Evolutionary conservation across 35 echinoderm and acorn worm species (phyloP), one percentile per base, ranked within the genome.

Genomic region (Acanthaster planci): DNA sequence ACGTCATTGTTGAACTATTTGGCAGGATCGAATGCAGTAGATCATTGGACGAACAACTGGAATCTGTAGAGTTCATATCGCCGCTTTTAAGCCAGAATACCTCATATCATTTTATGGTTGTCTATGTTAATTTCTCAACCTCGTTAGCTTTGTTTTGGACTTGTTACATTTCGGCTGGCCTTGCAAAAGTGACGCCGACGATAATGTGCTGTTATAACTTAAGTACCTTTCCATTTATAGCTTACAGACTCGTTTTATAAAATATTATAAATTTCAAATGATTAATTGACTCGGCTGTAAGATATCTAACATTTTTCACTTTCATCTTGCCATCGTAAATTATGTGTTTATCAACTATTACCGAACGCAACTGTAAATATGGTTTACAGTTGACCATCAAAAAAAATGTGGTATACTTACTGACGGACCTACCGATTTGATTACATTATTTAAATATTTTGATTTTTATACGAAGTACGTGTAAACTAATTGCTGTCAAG

Each of bases 241-340:
- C 10, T 72, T 31, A 31, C n/a, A 31, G 19, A 72, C 64, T 26
- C 10, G 30, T 72, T 72, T 27, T 72, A 26, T 59, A 34, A 72
- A 26, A 34, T 72, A 14, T 19, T 31, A 72, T 10, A 26, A 26
- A 31, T 72, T 31, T 23, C 14, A n/a, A 14, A 72, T 30, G 14
- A 72, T 14, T 72, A 10, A 34, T 10, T 9, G 64, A 72, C 64
- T 31, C 8, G 29, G 64, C 30, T 26, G 34, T 34, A 67, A 27
- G 8, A 0, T 72, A 9, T 27, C 14, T 31, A 10, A 72, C 8
- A 2, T 72, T 72, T 72, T 72, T 34, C 23, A 72, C 64, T 72
- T 72, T 29, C 30, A 12, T 72, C 64, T 72, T 72, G 64, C 64
- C 64, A 72, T 30, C 42, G 42, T 72, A 72, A 31, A 72, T 72